phyloP scores from a whole-genome alignment of 2,113 vertebrate genomes.

The Paedocypris sp. region DNA sequence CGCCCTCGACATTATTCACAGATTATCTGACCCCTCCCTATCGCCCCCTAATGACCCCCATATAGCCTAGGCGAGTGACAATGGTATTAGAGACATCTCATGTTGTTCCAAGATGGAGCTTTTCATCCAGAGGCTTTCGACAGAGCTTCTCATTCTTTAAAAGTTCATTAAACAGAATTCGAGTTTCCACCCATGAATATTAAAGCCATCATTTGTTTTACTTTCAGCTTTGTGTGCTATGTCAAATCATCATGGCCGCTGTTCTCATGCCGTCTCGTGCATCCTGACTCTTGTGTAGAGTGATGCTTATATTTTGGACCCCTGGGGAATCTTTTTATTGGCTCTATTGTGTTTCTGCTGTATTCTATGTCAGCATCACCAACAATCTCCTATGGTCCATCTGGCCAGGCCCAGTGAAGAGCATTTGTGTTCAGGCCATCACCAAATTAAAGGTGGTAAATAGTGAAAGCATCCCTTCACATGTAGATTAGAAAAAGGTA shows the following conservation, averaged over 20 bases:
- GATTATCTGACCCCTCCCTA: conserved; percentile 66
- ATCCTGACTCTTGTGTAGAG: conserved; percentile 31
- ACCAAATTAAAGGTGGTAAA: conserved; percentile 11
- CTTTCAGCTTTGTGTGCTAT: neutral
- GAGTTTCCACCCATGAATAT: neutral
- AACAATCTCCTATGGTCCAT: conserved; percentile 50
- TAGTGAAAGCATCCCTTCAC: no score
- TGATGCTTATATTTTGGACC: conserved; percentile 44
- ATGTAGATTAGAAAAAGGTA: no score
- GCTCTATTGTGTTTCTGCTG: conserved; percentile 46
- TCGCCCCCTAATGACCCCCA: conserved; percentile 57
- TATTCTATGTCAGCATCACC: conserved; percentile 50
- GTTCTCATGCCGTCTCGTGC: neutral
- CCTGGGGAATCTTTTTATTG: conserved; percentile 49
- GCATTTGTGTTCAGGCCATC: conserved; percentile 9
- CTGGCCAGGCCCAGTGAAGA: conserved; percentile 37
- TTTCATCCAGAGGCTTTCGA: neutral
- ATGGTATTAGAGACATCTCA: conserved; percentile 49
- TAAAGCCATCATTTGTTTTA: neutral
- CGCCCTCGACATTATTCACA: conserved; percentile 91
- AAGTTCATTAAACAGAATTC: neutral
- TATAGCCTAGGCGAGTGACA: conserved; percentile 44
- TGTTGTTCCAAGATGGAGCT: neutral
- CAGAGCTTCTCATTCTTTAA: neutral
- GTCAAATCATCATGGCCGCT: neutral